These are phyloP conservation scores for Enteromius treurensis DNA, from an alignment of 2,797 vertebrate species.

Conservation along the genomic window DNA sequence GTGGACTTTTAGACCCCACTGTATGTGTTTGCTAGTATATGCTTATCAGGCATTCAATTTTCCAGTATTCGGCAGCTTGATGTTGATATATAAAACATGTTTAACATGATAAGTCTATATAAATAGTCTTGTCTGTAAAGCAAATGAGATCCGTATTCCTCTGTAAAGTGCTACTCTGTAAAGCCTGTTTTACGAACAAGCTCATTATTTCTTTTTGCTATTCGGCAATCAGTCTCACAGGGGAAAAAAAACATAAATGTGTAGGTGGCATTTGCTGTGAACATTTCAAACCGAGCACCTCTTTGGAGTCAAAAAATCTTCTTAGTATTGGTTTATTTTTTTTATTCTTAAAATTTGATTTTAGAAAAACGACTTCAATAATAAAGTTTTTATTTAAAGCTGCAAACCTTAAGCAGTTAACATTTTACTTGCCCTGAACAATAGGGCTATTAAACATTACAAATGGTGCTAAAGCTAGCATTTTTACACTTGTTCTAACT, in stretches of 20 bases:
- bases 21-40: background rate
- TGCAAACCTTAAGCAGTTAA: background rate
- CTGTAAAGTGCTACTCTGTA: background rate
- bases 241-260: background rate
- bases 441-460: background rate
- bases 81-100: background rate
- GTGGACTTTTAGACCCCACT: conserved; percentile 4
- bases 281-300: conserved; percentile 20
- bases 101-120: background rate
- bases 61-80: background rate
- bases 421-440: background rate
- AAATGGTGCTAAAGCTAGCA: background rate
- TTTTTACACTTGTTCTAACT: background rate
- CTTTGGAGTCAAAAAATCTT: background rate
- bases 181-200: conserved; percentile 6
- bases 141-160: background rate
- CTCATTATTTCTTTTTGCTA: conserved; percentile 17
- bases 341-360: background rate
- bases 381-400: background rate
- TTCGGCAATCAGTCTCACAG: conserved; percentile 27
- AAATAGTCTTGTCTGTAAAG: background rate
- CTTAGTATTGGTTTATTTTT: background rate
- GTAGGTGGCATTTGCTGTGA: conserved; percentile 14
- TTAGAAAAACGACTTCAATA: background rate
- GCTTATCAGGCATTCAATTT: background rate